Evolutionary conservation across 2,888 invertebrate species (phyloP).

Genomic region (Laspeyria flexula): DNA sequence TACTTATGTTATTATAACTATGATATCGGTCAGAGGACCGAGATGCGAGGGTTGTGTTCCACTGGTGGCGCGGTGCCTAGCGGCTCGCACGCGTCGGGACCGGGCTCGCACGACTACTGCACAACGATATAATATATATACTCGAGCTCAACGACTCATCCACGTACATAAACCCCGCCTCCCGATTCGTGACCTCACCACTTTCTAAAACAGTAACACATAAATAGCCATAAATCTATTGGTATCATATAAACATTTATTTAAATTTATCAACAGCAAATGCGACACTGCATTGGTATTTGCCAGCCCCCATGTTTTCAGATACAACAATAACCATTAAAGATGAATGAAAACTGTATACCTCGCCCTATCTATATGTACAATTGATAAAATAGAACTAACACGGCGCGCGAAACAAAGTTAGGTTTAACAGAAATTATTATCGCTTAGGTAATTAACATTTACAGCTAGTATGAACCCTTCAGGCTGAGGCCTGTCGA

Average conservation of each 20-base stretch:
- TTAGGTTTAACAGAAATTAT: constrained; percentile 79
- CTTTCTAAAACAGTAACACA: constrained; percentile 63
- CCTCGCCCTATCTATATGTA: constrained; percentile 82
- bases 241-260: constrained; percentile 65
- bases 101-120: constrained; percentile 20
- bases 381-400: constrained; percentile 78
- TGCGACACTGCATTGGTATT: constrained; percentile 72
- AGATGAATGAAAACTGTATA: constrained; percentile 72
- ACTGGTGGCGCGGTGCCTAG: constrained; percentile 35
- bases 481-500: constrained; percentile 75
- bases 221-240: constrained; percentile 72
- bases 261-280: constrained; percentile 66
- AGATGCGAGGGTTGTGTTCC: constrained; percentile 70
- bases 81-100: constrained; percentile 20
- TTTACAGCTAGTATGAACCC: constrained; percentile 79
- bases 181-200: constrained; percentile 56
- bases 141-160: constrained; percentile 18
- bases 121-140: constrained; percentile 11
- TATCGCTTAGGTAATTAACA: constrained; percentile 76
- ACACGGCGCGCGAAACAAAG: constrained; percentile 79
- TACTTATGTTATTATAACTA: constrained; percentile 57
- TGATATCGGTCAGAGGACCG: constrained; percentile 57
- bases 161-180: constrained; percentile 33
- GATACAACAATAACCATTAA: constrained; percentile 76
- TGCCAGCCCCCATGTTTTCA: constrained; percentile 67